Evolutionary conservation across 2,888 invertebrate genomes (phyloP).

Genomic region (Diplolepis rosae): DNA sequence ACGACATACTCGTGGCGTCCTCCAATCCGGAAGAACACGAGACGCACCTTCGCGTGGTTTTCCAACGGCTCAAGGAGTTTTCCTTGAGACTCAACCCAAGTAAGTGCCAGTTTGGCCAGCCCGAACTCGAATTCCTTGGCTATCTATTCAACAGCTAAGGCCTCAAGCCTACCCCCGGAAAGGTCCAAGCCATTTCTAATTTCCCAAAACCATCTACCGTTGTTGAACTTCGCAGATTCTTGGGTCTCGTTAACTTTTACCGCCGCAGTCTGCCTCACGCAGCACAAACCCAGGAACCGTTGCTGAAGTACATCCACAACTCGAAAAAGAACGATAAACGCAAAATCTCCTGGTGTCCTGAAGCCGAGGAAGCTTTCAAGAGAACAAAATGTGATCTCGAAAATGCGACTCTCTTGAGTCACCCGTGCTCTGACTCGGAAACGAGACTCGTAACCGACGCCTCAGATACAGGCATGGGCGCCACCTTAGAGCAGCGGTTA

Average conservation of each 20-base stretch:
- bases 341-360: conserved; percentile 35
- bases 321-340: conserved; percentile 2
- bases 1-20: conserved; percentile 45
- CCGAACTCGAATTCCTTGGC: no score
- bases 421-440: conserved; percentile 38
- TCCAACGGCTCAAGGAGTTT: conserved; percentile 39
- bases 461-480: conserved; percentile 45
- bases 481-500: conserved; percentile 53
- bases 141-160: no score
- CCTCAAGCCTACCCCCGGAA: no score
- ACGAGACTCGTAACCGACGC: conserved; percentile 42
- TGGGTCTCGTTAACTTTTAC: no score
- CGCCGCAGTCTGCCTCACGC: no score
- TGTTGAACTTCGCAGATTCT: no score
- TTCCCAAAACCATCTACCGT: not conserved
- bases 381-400: conserved; percentile 38
- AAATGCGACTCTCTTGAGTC: conserved; percentile 39
- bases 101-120: conserved; percentile 65
- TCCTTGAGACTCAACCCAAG: conserved; percentile 46
- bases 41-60: conserved; percentile 39
- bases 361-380: conserved; percentile 39
- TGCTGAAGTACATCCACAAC: conserved; percentile 51
- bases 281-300: conserved; percentile 63
- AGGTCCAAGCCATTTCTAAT: no score
- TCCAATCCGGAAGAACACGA: conserved; percentile 37